Evolutionary conservation across 2,888 invertebrate genomes (phyloP), one percentile per base, ranked within the genome.

Genomic region (Himalopsyche kuldschensis): DNA sequence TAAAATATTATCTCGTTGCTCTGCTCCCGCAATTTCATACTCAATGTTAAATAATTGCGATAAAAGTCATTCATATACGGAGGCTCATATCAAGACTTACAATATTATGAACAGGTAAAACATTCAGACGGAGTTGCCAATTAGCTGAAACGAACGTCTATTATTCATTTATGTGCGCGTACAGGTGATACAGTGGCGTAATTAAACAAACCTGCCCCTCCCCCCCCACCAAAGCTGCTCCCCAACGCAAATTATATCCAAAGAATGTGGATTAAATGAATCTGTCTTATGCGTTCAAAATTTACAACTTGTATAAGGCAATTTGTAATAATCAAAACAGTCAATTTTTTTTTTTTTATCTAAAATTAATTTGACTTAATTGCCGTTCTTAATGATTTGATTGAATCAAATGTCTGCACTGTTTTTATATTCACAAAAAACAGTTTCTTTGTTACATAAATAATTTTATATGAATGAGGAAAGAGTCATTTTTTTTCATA

Each of bases 111-210:
- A 41, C 35, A 75, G 31, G 75, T 75, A 81, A 81, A 32, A 81
- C 69, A 69, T 69, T 81, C 76, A 76, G 41, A 46, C 76, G 31
- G 81, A 81, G 80, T 82, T 84, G 82, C 84, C 84, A 84, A 84
- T 84, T 84, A 84, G 84, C 82, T 81, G 82, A 80, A 75, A 82
- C 84, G 84, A 84, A 84, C 80, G 82, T 82, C 84, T 84, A 84
- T 84, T 84, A 84, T 84, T 84, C 84, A 84, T 84, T 84, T 84
- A 80, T 82, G 80, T 84, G 84, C 78, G 80, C 79, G 82, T 69
- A 69, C 69, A 69, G 69, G 69, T 69, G 69, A 69, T 69, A 69
- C 69, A 69, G 69, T 69, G 69, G 69, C 69, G 69, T 69, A 69
- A 69, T 69, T 69, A 69, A 69, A 69, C 69, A 69, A 69, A 27